Evolutionary conservation across 2,888 invertebrate species (phyloP), one percentile per base, ranked within the genome.

Genomic region (Drosophila picticornis): DNA sequence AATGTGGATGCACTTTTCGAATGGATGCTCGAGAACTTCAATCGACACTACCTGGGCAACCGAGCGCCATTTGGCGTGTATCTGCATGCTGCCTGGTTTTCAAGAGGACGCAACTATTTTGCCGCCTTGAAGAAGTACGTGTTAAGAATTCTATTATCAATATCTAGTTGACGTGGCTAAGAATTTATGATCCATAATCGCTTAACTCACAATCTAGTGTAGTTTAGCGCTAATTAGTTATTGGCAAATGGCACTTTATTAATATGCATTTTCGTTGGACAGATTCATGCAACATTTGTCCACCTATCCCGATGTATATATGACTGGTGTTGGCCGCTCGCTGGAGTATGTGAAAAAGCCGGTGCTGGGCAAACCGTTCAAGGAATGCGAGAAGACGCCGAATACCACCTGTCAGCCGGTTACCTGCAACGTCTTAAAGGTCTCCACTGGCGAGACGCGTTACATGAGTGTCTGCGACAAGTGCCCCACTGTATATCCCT

Each of bases 51-150:
- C 90, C 79, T 94, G 1, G 94, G 94, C 7, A 96, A 95, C 90
- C 94, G 95, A 1, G 95, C 96, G 7, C 96, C 96, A 0, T 96
- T 96, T 85, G 95, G 96, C 2, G 94, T 96, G 82, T 96, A 94
- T 89, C 91, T 96, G 56, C 96, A 96, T 87, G 95, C 96, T 4
- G 94, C 95, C 7, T 96, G 96, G 95, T 95, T 96, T 81, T 63
- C 94, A 1, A 90, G 90, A 32, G 92, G 94, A 65, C 93, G 94
- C 16, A 94, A 94, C 31, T 91, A 94, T 40, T 92, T 93, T 11
- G 90, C 92, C 1, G 96, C 95, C 2, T 94, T 95, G 40, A 88
- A 91, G 16, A 93, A 94, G 83, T 92, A 64, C 68, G 86, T 77
- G 4, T 19, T 0, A 1, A 9, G 11, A 32, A 32, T 16, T 9